Percentiles rank a stretch among this genome's conserved stretches.
phyloP scores from a whole-genome alignment of 2,888 invertebrate genomes.

The Oxyteleia sp. region DNA sequence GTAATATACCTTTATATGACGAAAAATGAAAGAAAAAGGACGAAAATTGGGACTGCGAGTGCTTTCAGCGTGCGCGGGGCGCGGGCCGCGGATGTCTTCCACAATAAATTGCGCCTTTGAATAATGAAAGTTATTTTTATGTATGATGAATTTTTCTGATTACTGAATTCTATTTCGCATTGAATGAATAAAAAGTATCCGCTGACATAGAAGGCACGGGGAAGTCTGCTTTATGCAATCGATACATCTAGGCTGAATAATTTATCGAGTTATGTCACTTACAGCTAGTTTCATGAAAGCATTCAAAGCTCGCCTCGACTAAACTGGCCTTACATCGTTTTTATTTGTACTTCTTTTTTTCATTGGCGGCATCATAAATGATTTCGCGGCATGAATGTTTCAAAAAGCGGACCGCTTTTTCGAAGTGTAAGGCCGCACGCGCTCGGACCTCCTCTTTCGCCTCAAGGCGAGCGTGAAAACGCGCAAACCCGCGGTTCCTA shows the following conservation, averaged over 20 bases:
- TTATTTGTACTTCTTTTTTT: constrained; percentile 65
- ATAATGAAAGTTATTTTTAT: constrained; percentile 69
- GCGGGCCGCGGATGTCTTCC: constrained; percentile 20
- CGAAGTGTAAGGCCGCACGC: not conserved
- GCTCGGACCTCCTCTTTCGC: not conserved
- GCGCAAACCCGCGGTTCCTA: constrained; percentile 25
- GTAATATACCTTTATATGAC: constrained; percentile 65
- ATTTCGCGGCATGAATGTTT: constrained; percentile 44
- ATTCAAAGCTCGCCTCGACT: constrained; percentile 70
- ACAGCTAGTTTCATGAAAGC: constrained; percentile 75
- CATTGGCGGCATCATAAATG: constrained; percentile 66
- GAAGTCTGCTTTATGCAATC: constrained; percentile 72
- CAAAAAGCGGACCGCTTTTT: not conserved
- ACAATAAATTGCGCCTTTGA: constrained; percentile 68
- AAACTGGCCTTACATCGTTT: constrained; percentile 68
- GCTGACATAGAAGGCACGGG: constrained; percentile 67
- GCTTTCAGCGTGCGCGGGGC: constrained; percentile 14
- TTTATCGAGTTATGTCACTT: constrained; percentile 75
- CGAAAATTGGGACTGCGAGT: constrained; percentile 16
- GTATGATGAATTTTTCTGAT: constrained; percentile 71
- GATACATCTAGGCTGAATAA: constrained; percentile 73
- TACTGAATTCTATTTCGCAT: constrained; percentile 69
- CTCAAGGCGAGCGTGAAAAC: not conserved
- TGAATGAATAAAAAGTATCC: constrained; percentile 70
- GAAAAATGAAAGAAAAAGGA: constrained; percentile 50